Evolutionary conservation across 2,888 invertebrate species (phyloP).

Genomic region (Drosophila tripunctata): DNA sequence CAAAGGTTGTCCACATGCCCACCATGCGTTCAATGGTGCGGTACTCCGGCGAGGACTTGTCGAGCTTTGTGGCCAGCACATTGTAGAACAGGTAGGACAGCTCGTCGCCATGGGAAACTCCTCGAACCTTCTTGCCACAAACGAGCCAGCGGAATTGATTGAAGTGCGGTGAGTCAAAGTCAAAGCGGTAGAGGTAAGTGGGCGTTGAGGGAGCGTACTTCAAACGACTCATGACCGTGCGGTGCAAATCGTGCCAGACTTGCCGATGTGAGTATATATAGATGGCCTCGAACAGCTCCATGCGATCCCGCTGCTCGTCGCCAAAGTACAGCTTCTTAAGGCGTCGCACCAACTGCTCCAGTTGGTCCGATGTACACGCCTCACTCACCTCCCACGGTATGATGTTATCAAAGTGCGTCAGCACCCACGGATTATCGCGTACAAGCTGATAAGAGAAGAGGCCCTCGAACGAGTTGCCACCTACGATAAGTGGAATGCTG

Average conservation of each 20-base stretch:
- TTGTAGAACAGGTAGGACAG: constrained; percentile 82
- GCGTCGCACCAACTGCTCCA: constrained; percentile 52
- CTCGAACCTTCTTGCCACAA: constrained; percentile 72
- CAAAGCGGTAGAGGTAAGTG: constrained; percentile 83
- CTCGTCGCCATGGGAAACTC: constrained; percentile 83
- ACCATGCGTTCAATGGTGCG: constrained; percentile 81
- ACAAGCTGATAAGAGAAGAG: constrained; percentile 71
- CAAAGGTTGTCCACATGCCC: constrained; percentile 82
- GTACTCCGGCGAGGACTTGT: constrained; percentile 71
- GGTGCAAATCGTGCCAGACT: constrained; percentile 80
- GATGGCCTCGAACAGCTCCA: constrained; percentile 57
- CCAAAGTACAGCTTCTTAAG: constrained; percentile 68
- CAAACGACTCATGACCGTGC: constrained; percentile 72
- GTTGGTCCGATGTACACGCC: constrained; percentile 45
- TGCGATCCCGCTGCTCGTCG: constrained; percentile 46
- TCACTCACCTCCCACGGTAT: constrained; percentile 80
- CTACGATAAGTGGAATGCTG: constrained; percentile 81
- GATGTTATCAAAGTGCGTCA: constrained; percentile 77
- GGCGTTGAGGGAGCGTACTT: constrained; percentile 57
- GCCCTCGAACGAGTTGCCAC: constrained; percentile 82
- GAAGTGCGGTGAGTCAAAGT: constrained; percentile 82
- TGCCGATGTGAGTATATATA: constrained; percentile 63
- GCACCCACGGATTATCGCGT: constrained; percentile 51
- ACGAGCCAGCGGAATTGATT: constrained; percentile 79
- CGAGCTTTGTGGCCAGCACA: constrained; percentile 58